A percentile compares a stretch with the other conserved stretches of the same genome.
Conservation (phyloP, 2,888 invertebrate genomes). For the Nymphalis c-album region DNA sequence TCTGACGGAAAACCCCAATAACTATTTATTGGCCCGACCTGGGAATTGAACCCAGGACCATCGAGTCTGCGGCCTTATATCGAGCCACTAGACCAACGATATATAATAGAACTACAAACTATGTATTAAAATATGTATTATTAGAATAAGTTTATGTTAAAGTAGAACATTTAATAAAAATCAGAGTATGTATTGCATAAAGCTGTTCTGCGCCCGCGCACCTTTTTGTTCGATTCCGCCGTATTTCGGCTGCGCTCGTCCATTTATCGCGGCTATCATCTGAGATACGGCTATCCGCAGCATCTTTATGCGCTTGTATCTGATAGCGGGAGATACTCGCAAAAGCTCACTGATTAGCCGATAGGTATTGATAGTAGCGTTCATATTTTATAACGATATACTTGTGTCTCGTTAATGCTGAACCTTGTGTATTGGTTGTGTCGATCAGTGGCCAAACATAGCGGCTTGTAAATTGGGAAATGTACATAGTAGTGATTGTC, state of each 20-base stretch:
- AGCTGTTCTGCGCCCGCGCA: conserved; percentile 53
- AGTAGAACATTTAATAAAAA: too few relatives aligned
- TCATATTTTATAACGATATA: conserved; percentile 51
- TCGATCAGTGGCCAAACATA: background rate
- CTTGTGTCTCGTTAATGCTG: conserved; percentile 41
- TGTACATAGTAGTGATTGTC: background rate
- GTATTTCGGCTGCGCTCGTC: conserved; percentile 75
- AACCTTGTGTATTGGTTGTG: conserved; percentile 13
- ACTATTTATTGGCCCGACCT: too few relatives aligned
- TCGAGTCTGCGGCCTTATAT: too few relatives aligned
- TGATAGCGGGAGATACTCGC: conserved; percentile 59
- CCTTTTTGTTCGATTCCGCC: conserved; percentile 68
- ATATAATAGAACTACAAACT: too few relatives aligned
- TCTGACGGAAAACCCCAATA: too few relatives aligned
- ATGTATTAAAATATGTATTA: too few relatives aligned
- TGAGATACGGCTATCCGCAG: conserved; percentile 70
- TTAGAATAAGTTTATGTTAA: too few relatives aligned
- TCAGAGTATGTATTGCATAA: conserved; percentile 42
- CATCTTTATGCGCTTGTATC: conserved; percentile 68
- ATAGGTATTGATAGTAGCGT: conserved; percentile 53
- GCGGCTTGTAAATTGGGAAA: background rate
- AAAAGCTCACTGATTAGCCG: conserved; percentile 67
- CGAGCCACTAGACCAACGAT: too few relatives aligned
- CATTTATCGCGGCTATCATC: conserved; percentile 75
- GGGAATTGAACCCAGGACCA: too few relatives aligned